Evolutionary conservation across 2,888 invertebrate genomes (phyloP).

Genomic region (Yponomeuta evonymella): DNA sequence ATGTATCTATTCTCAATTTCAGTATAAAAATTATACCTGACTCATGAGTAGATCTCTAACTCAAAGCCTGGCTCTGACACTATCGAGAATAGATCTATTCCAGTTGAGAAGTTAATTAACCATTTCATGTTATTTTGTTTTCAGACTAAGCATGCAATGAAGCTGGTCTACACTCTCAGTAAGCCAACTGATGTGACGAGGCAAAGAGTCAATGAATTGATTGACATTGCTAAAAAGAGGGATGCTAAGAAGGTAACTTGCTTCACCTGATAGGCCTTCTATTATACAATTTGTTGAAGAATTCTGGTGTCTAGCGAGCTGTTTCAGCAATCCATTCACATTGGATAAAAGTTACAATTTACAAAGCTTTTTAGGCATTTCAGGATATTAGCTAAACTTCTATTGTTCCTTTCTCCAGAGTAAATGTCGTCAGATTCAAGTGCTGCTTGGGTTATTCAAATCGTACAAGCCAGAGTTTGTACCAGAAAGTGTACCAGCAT

Average conservation of each 20-base stretch:
- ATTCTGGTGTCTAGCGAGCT: background rate
- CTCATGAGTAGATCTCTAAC: no score
- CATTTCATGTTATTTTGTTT: constrained; percentile 24
- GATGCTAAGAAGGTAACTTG: constrained; percentile 54
- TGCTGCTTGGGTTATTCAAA: constrained; percentile 61
- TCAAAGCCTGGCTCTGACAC: no score
- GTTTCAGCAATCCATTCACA: background rate
- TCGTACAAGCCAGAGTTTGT: constrained; percentile 69
- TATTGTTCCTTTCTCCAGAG: constrained; percentile 35
- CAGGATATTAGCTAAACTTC: no score
- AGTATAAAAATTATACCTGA: no score
- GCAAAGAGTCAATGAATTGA: constrained; percentile 49
- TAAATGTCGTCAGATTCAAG: constrained; percentile 54
- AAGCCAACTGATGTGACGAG: constrained; percentile 65
- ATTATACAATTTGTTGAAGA: background rate
- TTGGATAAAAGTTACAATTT: background rate
- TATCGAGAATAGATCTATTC: no score
- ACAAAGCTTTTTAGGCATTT: no score
- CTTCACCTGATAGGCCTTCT: no score
- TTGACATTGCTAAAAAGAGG: constrained; percentile 53
- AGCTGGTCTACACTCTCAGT: constrained; percentile 61
- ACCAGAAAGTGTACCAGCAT: constrained; percentile 61
- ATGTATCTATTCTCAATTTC: no score
- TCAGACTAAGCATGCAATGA: constrained; percentile 57
- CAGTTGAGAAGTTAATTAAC: no score